Base-by-base conservation (phyloP, 2,888 invertebrate genomes). In the Clusia tigrina region DNA sequence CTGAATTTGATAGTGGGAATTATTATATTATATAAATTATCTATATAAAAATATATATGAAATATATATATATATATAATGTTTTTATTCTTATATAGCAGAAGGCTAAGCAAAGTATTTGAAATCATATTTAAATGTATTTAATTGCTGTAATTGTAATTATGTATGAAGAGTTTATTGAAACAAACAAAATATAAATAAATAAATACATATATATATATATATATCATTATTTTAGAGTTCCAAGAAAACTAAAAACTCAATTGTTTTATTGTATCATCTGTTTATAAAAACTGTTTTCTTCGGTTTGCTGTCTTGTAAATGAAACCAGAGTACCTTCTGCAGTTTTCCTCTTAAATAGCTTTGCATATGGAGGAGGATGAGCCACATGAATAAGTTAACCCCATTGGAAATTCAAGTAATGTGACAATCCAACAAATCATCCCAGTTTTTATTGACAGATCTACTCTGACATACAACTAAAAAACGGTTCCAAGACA, bases 1-100 rank as follows among this genome's bases (percentile, higher is more conserved):
- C 67, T 69, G 67, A 67, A 67, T 64, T 69, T 66, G 63, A 64
- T 67, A 67, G 67, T 57, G 63, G 65, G 61, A 62, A 53, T 60
- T 61, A 62, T 64, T 62, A 63, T 54, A 67, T 66, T 60, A 67
- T 26, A 52, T 20, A 63, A 59, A 60, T 53, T 38, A 58, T 46
- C 55, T 38, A 58, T 18, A 23, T 52, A 58, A 65, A 42, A 53
- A 55, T 62, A 22, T 48, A 56, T 66, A 67, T 57, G 60, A 60
- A 63, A 61, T 52, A 67, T 22, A 58, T 58, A 59, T 51, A 59
- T n/a, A n/a, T n/a, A n/a, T n/a, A n/a, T 32, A 54, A 20, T 61
- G 61, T 61, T 61, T 61, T 56, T 61, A 61, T 61, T 56, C 61
- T 56, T 61, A 56, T 61, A 61, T 61, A 61, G 38, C 25, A 5